These are phyloP conservation scores for Psettodes erumei DNA, from an alignment of 2,113 vertebrate genomes.

Conservation along the genomic window DNA sequence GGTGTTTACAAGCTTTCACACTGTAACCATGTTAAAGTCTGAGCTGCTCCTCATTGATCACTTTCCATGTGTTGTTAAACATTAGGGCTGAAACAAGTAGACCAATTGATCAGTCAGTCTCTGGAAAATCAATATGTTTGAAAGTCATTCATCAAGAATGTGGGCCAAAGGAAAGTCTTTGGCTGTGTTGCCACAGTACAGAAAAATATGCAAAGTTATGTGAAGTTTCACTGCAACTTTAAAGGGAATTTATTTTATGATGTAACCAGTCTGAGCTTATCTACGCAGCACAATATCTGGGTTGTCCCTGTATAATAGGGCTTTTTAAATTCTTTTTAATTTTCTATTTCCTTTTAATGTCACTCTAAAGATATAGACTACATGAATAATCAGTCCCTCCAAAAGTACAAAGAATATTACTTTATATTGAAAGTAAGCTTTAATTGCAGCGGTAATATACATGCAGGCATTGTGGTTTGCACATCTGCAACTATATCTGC, in stretches of 20 bases:
- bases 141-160: background rate
- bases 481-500: background rate
- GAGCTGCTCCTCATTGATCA: background rate
- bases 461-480: background rate
- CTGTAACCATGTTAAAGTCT: slow-evolving; percentile 18
- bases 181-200: background rate
- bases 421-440: background rate
- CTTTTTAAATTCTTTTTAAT: too few species aligned
- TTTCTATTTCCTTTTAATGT: too few species aligned
- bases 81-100: background rate
- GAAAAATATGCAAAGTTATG: background rate
- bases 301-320: too few species aligned
- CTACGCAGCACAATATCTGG: background rate
- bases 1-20: slow-evolving; percentile 36
- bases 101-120: background rate
- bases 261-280: background rate
- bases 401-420: background rate
- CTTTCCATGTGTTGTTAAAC: background rate
- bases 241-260: background rate
- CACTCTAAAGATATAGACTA: background rate
- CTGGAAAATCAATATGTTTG: background rate
- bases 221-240: background rate
- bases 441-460: background rate
- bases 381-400: background rate
- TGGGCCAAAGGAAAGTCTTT: background rate